phyloP scores from a whole-genome alignment of 2,888 invertebrate genomes.

The Oscheius sp. region DNA sequence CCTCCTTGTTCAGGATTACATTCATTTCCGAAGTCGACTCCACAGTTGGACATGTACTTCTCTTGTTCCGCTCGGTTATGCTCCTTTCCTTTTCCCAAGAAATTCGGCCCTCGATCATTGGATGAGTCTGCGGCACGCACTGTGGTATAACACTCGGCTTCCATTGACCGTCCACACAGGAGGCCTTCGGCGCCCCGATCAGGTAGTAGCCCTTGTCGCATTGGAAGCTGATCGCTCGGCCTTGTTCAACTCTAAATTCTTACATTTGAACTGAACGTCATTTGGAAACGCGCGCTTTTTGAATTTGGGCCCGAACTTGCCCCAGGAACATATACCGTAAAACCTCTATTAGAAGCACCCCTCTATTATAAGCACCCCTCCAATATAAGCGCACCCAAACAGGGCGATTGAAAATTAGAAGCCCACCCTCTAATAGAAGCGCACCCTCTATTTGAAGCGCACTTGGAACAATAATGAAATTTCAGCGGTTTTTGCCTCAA shows the following conservation, averaged over 20 bases:
- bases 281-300: too few species aligned
- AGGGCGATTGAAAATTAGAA: too few species aligned
- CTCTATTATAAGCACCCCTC: too few species aligned
- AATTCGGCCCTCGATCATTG: slow-evolving; percentile 71
- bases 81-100: slow-evolving; percentile 61
- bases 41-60: slow-evolving; percentile 17
- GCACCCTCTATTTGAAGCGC: too few species aligned
- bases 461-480: too few species aligned
- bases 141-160: slow-evolving; percentile 68
- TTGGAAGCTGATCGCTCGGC: slow-evolving; percentile 71
- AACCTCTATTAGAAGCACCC: too few species aligned
- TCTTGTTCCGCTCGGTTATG: slow-evolving; percentile 23
- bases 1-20: slow-evolving; percentile 37
- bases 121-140: slow-evolving; percentile 72
- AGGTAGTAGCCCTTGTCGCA: slow-evolving; percentile 73
- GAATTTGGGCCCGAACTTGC: too few species aligned
- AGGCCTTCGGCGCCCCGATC: slow-evolving; percentile 72
- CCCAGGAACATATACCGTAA: too few species aligned
- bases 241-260: slow-evolving; percentile 64
- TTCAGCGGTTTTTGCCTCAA: too few species aligned
- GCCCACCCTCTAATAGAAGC: too few species aligned
- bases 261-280: too few species aligned
- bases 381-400: too few species aligned
- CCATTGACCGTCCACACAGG: slow-evolving; percentile 72
- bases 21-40: slow-evolving; percentile 33